Base-by-base conservation (phyloP, 2,888 invertebrate genomes). In the Pogonocherus hispidulus region DNA sequence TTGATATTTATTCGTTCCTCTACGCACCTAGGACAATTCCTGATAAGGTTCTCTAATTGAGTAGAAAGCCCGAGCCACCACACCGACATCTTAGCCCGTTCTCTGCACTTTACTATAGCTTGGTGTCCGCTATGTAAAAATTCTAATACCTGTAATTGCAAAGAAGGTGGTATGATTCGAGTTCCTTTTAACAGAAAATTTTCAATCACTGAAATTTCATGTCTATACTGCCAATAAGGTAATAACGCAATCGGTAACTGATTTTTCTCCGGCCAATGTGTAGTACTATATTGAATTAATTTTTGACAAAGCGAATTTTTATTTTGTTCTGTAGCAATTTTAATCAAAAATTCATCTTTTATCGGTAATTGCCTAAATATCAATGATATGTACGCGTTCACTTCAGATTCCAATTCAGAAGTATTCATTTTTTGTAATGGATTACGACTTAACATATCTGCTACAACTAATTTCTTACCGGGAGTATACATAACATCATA, bases 1-100 rank as follows among this genome's bases (percentile, higher is more conserved):
- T 54, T 71, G 27, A 32, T 54, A 46, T 71, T 72, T 46, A 23
- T 55, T 27, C 65, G 14, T 55, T 63, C 27, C 62, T 72, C 56
- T n/a, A 69, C 55, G 63, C 72, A 75, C 3, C 35, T 59, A 47
- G 66, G 67, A 57, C 72, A 74, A 51, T 66, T 67, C 46, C 62
- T 56, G 35, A 75, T 55, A 11, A 72, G 32, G 27, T 37, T 63
- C 41, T 52, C 67, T 23, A 70, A 65, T 46, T 63, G 46, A 2
- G 63, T 54, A 3, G 67, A 67, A 22, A 67, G 47, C 14, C 64
- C 64, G 56, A 59, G n/a, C 70, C 66, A 70, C 57, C 60, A 63
- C 32, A 70, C 51, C 22, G 55, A 23, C 2, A 18, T 55, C 51
- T 69, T 67, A n/a, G 66, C 56, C n/a, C 59, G 16, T 19, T 54